Conservation (phyloP, 2,888 invertebrate genomes). For the Tricholauxania praeusta region DNA sequence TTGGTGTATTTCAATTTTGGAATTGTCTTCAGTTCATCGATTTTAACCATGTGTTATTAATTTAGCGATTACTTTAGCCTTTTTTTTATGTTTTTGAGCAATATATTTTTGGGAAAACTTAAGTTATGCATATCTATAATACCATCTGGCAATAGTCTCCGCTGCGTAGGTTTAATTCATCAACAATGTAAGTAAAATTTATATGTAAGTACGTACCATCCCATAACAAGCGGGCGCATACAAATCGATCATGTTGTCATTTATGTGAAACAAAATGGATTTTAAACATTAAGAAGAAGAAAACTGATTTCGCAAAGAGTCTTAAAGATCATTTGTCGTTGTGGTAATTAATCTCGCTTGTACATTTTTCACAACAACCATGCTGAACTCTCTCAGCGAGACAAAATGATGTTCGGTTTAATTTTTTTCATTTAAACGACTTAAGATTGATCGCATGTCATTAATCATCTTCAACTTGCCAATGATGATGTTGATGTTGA, state of each 20-base stretch:
- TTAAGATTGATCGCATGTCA: slow-evolving; percentile 20
- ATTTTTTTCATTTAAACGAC: too few relatives aligned
- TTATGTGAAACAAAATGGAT: not conserved
- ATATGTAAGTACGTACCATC: too few relatives aligned
- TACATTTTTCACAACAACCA: not conserved
- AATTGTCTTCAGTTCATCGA: too few relatives aligned
- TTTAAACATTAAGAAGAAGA: not conserved
- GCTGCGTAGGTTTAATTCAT: too few relatives aligned
- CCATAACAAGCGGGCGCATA: slow-evolving; percentile 11
- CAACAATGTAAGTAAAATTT: too few relatives aligned
- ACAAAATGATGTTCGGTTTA: not conserved
- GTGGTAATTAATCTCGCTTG: slow-evolving; percentile 25
- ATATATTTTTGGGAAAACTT: too few relatives aligned
- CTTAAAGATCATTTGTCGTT: slow-evolving; percentile 33
- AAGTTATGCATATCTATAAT: too few relatives aligned
- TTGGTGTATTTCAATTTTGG: too few relatives aligned
- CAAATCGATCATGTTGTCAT: slow-evolving; percentile 22
- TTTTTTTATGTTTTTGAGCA: too few relatives aligned
- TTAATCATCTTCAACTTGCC: slow-evolving; percentile 27
- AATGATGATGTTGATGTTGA: not conserved
- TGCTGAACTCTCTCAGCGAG: slow-evolving; percentile 3
- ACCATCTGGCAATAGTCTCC: too few relatives aligned
- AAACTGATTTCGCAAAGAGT: slow-evolving; percentile 8
- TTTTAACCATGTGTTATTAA: too few relatives aligned
- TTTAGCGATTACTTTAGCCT: too few relatives aligned